Evolutionary conservation across 2,888 invertebrate species (phyloP), one percentile per base, ranked within the genome.

Genomic region (Pilophorus perplexus): DNA sequence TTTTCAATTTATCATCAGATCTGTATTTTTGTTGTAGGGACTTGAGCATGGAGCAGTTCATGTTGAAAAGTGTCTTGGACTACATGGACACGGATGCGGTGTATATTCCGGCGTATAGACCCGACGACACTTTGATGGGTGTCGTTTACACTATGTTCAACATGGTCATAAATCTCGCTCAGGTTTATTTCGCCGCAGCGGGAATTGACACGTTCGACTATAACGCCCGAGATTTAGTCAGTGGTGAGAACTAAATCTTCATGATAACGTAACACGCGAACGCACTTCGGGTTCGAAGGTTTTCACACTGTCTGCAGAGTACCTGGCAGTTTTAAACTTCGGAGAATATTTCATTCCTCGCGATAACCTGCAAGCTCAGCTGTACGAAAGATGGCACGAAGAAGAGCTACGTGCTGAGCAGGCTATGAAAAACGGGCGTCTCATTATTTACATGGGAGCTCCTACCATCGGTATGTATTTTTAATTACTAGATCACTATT

Each of bases 11-110:
- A n/a, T n/a, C n/a, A n/a, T n/a, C n/a, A n/a, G n/a, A n/a, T n/a
- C n/a, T n/a, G n/a, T n/a, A 12, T 33, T 33, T 33, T 33, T 3
- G 1, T 48, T 23, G 16, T 28, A 52, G 52, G 5, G 52, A 52
- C 2, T 28, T 28, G 14, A 18, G 18, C 25, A 52, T 52, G 52
- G 14, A 52, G 18, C 52, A 52, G 27, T 52, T 52, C 16, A 52
- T 52, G 52, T 16, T 52, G 28, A 25, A 28, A 16, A 12, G 27
- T 8, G 16, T 52, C 4, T 18, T 52, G 28, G 27, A 52, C 14
- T 52, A 52, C 16, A 25, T 52, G 28, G 25, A 28, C 4, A 16
- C 14, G 28, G 27, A 52, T 14, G 28, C 3, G 1, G 18, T 23
- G n/a, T 52, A 52, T 28, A 25, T 52, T 10, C 52, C 25, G 18